Conservation (phyloP, 2,113 vertebrate species). For the Microtus oregoni region DNA sequence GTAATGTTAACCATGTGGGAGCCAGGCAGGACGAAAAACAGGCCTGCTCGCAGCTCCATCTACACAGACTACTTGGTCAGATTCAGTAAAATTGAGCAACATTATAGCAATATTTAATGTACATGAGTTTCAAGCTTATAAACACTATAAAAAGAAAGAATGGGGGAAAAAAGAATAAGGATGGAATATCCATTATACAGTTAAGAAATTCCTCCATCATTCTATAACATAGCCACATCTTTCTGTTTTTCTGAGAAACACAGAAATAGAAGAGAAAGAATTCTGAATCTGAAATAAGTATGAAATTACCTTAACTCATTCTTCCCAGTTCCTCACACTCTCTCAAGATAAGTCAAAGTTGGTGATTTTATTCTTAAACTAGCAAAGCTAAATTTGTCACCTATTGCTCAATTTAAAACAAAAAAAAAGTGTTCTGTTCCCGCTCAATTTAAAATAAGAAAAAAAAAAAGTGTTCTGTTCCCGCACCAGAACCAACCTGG, state of each 20-base stretch:
- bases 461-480: neutral
- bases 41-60: no score
- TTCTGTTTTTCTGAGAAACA: neutral
- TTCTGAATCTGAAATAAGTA: neutral
- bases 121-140: neutral
- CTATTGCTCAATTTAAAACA: conserved; percentile 10
- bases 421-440: neutral
- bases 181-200: neutral
- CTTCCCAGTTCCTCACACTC: conserved; percentile 5
- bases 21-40: no score
- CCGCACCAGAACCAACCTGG: neutral
- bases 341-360: conserved; percentile 17
- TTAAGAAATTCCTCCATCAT: neutral
- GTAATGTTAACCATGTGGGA: no score
- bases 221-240: neutral
- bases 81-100: neutral
- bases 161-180: neutral
- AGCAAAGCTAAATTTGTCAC: conserved; percentile 44
- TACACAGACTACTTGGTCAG: neutral
- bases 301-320: neutral
- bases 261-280: neutral
- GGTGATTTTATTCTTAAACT: conserved; percentile 8
- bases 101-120: neutral
- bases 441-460: neutral
- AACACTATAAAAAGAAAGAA: neutral